These are phyloP conservation scores for Rutilus rutilus DNA, from an alignment of 2,113 vertebrate genomes.

Conservation along the genomic window DNA sequence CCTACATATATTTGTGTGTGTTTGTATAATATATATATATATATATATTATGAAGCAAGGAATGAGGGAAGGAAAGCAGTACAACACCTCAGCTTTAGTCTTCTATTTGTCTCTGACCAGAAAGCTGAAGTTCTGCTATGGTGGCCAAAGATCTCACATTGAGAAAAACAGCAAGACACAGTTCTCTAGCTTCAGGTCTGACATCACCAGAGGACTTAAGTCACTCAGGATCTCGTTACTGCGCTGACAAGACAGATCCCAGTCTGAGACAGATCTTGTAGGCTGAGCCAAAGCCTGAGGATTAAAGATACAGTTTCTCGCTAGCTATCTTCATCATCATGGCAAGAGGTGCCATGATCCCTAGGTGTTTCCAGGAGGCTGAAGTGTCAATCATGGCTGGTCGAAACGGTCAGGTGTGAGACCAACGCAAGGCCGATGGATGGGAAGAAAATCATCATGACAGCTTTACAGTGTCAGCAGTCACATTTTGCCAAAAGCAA, in stretches of 20 bases:
- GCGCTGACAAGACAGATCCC: slow-evolving; percentile 69
- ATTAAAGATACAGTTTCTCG: slow-evolving; percentile 64
- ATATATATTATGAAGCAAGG: no score
- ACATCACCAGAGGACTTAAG: slow-evolving; percentile 81
- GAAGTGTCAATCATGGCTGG: slow-evolving; percentile 59
- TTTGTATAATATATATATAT: no score
- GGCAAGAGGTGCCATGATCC: slow-evolving; percentile 69
- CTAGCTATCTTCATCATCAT: slow-evolving; percentile 69
- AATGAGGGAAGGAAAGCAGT: background rate
- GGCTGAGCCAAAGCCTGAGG: slow-evolving; percentile 62
- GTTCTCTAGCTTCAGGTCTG: slow-evolving; percentile 60
- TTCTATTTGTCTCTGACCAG: slow-evolving; percentile 31
- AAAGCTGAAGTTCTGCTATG: slow-evolving; percentile 16
- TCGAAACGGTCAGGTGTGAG: slow-evolving; percentile 73
- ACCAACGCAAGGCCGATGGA: slow-evolving; percentile 55
- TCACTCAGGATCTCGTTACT: slow-evolving; percentile 79
- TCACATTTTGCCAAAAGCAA: slow-evolving; percentile 75
- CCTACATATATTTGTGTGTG: no score
- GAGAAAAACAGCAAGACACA: slow-evolving; percentile 35
- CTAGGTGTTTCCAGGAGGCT: slow-evolving; percentile 71
- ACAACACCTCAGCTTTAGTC: slow-evolving; percentile 33
- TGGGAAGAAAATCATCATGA: slow-evolving; percentile 70
- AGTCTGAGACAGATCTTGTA: slow-evolving; percentile 62
- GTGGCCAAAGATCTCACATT: slow-evolving; percentile 26
- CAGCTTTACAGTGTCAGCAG: slow-evolving; percentile 76